Conservation (phyloP, 1,140 invertebrate genomes). For the Drosophila bipectinata region DNA sequence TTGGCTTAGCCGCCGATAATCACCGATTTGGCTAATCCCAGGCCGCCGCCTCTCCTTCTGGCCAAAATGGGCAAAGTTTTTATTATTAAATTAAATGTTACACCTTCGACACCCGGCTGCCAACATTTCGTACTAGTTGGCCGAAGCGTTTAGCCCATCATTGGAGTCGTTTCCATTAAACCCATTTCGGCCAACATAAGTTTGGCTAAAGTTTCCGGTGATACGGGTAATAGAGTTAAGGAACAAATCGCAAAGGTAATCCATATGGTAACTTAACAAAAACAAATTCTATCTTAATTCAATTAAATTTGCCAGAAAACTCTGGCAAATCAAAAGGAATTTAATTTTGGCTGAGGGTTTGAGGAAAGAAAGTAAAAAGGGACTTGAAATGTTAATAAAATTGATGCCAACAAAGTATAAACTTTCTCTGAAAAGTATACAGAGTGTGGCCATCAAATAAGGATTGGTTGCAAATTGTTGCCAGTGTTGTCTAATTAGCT, state of each 20-base stretch:
- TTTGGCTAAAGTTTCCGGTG: neutral
- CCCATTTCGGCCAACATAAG: neutral
- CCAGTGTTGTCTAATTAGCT: no score
- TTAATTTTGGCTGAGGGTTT: neutral
- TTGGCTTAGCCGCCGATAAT: slow-evolving; percentile 65
- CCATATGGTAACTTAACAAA: no score
- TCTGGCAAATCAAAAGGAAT: neutral
- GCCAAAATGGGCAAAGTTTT: slow-evolving; percentile 26
- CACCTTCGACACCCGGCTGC: slow-evolving; percentile 29
- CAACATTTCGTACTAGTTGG: neutral
- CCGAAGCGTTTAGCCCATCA: slow-evolving; percentile 1
- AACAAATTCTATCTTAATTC: no score
- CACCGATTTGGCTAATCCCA: slow-evolving; percentile 55
- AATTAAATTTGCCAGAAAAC: neutral
- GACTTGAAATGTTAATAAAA: no score
- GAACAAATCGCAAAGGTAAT: neutral
- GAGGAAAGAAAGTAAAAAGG: no score
- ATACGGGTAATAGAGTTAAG: neutral
- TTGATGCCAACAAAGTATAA: no score
- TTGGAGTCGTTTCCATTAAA: neutral
- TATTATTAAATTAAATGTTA: slow-evolving; percentile 62
- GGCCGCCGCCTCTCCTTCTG: neutral
- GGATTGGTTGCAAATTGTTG: no score
- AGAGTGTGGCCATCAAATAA: no score
- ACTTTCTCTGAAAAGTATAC: no score